A percentile compares a stretch with the other conserved stretches of the same genome.
phyloP scores from a whole-genome alignment of 2,113 vertebrate genomes.

The Syngnathoides biaculeatus region DNA sequence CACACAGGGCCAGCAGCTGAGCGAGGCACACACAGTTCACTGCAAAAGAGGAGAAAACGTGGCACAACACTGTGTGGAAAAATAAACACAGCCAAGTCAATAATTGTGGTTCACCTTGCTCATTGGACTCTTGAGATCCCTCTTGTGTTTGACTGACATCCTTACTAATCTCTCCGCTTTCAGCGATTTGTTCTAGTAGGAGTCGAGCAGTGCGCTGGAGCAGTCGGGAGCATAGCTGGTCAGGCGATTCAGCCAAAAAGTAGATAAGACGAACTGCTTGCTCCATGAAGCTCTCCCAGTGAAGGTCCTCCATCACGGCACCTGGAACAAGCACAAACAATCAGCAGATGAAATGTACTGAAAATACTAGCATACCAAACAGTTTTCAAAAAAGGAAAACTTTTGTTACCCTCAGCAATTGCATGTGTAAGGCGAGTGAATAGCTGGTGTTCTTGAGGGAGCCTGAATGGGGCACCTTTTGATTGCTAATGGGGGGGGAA shows the following conservation, averaged over 20 bases:
- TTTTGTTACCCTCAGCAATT: constrained; percentile 76
- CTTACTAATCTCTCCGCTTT: constrained; percentile 43
- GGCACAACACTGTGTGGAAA: constrained; percentile 4
- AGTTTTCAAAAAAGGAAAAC: background rate
- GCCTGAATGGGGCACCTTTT: constrained; percentile 78
- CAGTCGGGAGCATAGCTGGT: constrained; percentile 82
- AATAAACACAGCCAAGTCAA: background rate
- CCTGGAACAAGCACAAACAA: constrained; percentile 40
- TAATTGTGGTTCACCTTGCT: constrained; percentile 56
- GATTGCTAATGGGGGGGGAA: constrained; percentile 63
- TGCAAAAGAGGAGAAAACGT: constrained; percentile 50
- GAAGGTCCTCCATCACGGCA: constrained; percentile 69
- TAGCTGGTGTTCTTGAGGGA: constrained; percentile 82
- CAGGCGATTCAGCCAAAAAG: constrained; percentile 87
- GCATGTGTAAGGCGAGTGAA: constrained; percentile 79
- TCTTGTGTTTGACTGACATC: constrained; percentile 47
- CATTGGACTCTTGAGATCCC: constrained; percentile 54
- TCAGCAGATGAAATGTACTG: background rate
- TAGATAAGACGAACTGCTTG: constrained; percentile 82
- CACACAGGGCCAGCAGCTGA: constrained; percentile 86
- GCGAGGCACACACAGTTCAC: constrained; percentile 78
- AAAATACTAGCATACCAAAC: background rate
- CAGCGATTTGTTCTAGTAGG: constrained; percentile 53
- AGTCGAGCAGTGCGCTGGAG: constrained; percentile 77
- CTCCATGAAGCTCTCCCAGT: constrained; percentile 94